These are phyloP conservation scores for Gerris lacustris DNA, from an alignment of 2,888 invertebrate genomes.

Conservation along the genomic window DNA sequence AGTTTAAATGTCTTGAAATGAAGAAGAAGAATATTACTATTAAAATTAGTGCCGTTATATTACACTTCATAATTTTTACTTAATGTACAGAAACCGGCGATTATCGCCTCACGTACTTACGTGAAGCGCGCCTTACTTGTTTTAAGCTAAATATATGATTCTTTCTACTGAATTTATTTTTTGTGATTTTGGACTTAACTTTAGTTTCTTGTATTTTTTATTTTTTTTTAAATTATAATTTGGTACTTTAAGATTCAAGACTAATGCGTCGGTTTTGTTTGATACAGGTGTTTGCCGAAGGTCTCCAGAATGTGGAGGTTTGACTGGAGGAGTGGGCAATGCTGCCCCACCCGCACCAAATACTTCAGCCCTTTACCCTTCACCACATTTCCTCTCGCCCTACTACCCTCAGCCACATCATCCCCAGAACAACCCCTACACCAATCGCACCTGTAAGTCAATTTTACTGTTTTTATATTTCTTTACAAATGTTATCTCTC, in stretches of 20 bases:
- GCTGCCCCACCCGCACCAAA: constrained; percentile 39
- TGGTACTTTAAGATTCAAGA: background rate
- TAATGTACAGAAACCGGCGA: too few relatives aligned
- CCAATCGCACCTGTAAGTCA: constrained; percentile 23
- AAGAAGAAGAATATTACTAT: too few relatives aligned
- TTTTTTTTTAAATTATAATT: background rate
- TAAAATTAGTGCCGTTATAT: too few relatives aligned
- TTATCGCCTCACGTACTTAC: too few relatives aligned
- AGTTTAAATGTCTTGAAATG: too few relatives aligned
- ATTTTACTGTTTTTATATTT: background rate
- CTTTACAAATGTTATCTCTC: too few relatives aligned
- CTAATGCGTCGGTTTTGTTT: background rate
- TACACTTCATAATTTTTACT: too few relatives aligned
- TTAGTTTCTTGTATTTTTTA: background rate
- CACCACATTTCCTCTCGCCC: constrained; percentile 48
- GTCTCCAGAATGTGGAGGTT: constrained; percentile 27
- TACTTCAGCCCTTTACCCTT: constrained; percentile 35
- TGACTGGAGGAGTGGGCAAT: constrained; percentile 34
- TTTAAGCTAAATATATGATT: too few relatives aligned
- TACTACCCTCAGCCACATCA: constrained; percentile 49
- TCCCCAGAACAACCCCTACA: constrained; percentile 21
- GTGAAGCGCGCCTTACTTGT: too few relatives aligned
- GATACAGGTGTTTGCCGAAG: constrained; percentile 23
- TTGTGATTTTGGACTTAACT: background rate
- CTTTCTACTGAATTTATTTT: too few relatives aligned